Percentiles rank a stretch among this genome's conserved stretches.
Evolutionary conservation across 1,140 invertebrate species (phyloP).

Genomic region (Ganaspis sp.): DNA sequence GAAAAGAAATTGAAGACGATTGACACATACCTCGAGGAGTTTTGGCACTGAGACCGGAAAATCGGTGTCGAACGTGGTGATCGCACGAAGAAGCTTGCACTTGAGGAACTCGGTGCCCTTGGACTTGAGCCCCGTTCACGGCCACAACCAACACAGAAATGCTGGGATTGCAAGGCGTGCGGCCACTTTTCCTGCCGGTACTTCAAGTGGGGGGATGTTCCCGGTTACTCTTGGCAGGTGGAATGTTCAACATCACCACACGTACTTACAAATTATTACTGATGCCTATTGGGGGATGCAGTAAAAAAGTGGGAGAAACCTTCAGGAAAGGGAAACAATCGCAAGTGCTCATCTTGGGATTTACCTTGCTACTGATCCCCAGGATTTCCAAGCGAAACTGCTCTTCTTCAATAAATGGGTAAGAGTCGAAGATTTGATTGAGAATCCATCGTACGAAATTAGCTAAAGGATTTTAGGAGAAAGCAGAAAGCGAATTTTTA

Average conservation of each 20-base stretch:
- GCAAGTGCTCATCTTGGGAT: not conserved
- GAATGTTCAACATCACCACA: slow-evolving; percentile 68
- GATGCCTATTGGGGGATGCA: slow-evolving; percentile 31
- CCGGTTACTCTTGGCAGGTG: slow-evolving; percentile 70
- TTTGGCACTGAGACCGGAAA: slow-evolving; percentile 44
- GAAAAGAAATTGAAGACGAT: slow-evolving; percentile 38
- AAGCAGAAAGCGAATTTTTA: no score
- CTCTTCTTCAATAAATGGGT: no score
- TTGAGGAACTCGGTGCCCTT: slow-evolving; percentile 66
- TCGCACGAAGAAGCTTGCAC: slow-evolving; percentile 42
- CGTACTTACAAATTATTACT: slow-evolving; percentile 38
- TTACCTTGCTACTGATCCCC: not conserved
- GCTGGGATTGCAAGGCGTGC: slow-evolving; percentile 71
- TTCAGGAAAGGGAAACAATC: slow-evolving; percentile 39
- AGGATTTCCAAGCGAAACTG: not conserved
- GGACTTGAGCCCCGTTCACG: slow-evolving; percentile 75
- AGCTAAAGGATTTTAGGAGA: no score
- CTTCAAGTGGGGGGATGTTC: slow-evolving; percentile 63
- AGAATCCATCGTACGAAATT: no score
- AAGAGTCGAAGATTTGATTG: no score
- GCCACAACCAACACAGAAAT: slow-evolving; percentile 74
- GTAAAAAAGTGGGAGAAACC: slow-evolving; percentile 24
- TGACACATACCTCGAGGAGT: slow-evolving; percentile 43
- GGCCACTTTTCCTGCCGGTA: slow-evolving; percentile 72
- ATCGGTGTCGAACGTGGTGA: slow-evolving; percentile 48